Conservation (phyloP, 2,113 vertebrate genomes). For the Gallinago paraguaiae region DNA sequence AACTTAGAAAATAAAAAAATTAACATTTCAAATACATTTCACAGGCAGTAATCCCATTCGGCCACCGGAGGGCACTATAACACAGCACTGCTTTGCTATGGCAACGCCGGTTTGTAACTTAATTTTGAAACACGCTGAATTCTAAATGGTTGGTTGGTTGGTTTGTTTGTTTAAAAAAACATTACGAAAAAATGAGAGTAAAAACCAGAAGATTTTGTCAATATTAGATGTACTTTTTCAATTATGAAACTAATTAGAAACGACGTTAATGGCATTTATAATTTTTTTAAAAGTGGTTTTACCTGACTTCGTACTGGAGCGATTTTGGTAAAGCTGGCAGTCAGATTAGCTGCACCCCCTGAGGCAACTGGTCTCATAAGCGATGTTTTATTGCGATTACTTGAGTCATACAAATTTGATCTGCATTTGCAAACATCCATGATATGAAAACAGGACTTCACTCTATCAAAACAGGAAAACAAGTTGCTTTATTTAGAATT, state of each 20-base stretch:
- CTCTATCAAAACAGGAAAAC: constrained; percentile 74
- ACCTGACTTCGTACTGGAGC: constrained; percentile 89
- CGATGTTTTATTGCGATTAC: constrained; percentile 89
- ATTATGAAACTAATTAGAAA: neutral
- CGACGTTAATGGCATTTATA: neutral
- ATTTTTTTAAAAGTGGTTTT: constrained; percentile 10
- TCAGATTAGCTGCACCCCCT: constrained; percentile 76
- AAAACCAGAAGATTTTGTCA: neutral
- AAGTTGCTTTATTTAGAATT: neutral
- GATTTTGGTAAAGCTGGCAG: constrained; percentile 90
- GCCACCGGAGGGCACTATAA: constrained; percentile 39
- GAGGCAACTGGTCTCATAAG: constrained; percentile 87
- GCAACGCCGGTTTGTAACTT: neutral
- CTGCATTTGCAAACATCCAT: constrained; percentile 95
- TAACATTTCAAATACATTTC: neutral
- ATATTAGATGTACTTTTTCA: neutral
- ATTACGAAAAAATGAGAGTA: fast-evolving
- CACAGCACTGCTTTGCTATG: neutral
- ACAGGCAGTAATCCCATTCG: neutral
- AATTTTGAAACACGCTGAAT: neutral
- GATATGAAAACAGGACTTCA: constrained; percentile 98
- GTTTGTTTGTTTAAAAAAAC: neutral
- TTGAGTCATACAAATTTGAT: constrained; percentile 81
- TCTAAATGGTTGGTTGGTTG: neutral
- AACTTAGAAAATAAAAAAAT: neutral